Percentiles rank a stretch among this genome's conserved stretches.
These are phyloP conservation scores for Acrocephalus kingi DNA, from an alignment of 2,113 vertebrate genomes.

Conservation along the genomic window DNA sequence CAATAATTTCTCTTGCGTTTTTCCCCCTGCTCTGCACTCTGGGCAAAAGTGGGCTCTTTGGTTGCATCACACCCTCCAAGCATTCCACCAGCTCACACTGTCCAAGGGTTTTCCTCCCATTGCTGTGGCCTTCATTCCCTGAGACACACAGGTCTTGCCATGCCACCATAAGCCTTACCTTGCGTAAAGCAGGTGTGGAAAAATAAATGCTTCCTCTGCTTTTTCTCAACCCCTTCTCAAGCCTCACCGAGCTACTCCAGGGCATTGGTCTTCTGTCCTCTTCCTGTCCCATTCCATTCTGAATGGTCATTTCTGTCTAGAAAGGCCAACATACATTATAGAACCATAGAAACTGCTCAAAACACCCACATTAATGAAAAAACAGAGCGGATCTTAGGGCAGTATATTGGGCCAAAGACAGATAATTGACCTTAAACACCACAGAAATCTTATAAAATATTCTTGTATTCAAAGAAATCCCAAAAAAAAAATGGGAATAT, in stretches of 20 bases:
- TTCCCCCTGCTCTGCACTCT: neutral
- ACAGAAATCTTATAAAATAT: neutral
- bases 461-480: neutral
- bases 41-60: neutral
- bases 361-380: neutral
- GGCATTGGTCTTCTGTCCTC: neutral
- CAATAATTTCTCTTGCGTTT: neutral
- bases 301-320: neutral
- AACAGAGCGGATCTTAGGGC: neutral
- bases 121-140: neutral
- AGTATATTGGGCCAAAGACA: neutral
- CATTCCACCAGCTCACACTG: neutral
- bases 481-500: neutral
- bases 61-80: neutral
- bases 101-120: neutral
- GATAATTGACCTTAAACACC: neutral
- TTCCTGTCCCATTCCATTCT: neutral
- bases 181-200: neutral
- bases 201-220: neutral
- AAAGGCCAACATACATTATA: neutral
- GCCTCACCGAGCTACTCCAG: neutral
- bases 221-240: neutral
- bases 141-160: neutral
- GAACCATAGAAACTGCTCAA: neutral
- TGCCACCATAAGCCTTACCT: neutral